A percentile compares a stretch with the other conserved stretches of the same genome.
Conservation (phyloP, 2,113 vertebrate genomes). For the Egretta garzetta region DNA sequence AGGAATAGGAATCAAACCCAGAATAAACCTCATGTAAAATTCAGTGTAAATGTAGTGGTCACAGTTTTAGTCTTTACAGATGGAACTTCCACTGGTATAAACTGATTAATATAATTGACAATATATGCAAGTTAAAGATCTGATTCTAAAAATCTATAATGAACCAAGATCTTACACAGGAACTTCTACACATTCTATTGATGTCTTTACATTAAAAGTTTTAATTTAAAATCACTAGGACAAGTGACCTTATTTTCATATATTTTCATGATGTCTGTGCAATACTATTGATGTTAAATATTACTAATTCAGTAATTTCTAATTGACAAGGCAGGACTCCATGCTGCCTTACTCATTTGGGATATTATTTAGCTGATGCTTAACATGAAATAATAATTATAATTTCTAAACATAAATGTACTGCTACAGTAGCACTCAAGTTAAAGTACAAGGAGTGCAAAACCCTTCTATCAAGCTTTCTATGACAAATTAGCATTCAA, state of each 20-base stretch:
- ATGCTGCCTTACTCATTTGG: neutral
- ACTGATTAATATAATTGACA: neutral
- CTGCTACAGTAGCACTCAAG: neutral
- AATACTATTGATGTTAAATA: neutral
- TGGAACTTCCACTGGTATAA: neutral
- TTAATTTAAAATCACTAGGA: neutral
- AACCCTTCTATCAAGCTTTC: conserved; percentile 1
- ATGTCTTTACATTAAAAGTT: neutral
- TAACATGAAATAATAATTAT: neutral
- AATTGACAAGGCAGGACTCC: neutral
- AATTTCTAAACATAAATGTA: neutral
- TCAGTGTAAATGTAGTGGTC: neutral
- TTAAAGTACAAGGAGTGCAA: neutral
- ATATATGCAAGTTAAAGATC: neutral
- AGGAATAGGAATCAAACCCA: neutral
- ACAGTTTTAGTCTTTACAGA: neutral
- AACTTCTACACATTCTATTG: neutral
- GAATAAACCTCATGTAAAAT: neutral
- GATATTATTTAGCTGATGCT: neutral
- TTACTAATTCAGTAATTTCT: neutral
- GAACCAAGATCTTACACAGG: neutral
- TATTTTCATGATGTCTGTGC: neutral
- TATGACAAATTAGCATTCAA: conserved; percentile 72
- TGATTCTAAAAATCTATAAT: neutral
- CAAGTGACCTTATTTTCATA: neutral